Evolutionary conservation across 2,888 invertebrate species (phyloP).

Genomic region (Chrysolina americana): DNA sequence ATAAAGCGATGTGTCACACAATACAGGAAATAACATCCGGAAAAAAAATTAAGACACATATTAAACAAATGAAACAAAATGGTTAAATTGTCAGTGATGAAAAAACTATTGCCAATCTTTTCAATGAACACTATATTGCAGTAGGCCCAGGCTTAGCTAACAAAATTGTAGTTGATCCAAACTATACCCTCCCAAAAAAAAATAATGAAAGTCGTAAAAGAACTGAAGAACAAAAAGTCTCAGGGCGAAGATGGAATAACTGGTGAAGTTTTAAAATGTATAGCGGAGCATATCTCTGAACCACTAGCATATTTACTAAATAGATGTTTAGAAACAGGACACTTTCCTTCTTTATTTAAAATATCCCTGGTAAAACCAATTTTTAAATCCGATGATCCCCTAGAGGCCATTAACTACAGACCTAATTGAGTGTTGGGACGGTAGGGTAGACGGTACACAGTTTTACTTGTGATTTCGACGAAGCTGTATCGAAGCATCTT

Average conservation of each 20-base stretch:
- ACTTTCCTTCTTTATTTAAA: conserved; percentile 24
- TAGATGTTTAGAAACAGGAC: conserved; percentile 15
- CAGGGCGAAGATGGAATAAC: conserved; percentile 17
- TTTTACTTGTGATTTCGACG: no score
- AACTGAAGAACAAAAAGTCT: conserved; percentile 25
- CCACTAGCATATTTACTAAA: conserved; percentile 5
- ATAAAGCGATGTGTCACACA: no score
- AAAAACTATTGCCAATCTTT: no score
- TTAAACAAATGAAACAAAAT: no score
- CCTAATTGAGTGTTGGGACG: no score
- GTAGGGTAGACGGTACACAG: no score
- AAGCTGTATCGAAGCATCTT: no score
- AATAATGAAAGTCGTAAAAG: conserved; percentile 20
- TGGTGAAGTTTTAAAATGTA: conserved; percentile 7
- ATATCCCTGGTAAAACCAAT: conserved; percentile 21
- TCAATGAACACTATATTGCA: no score
- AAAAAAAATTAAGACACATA: no score
- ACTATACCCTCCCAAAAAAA: neutral
- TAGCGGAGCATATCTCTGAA: no score
- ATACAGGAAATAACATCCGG: no score
- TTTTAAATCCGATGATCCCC: conserved; percentile 21
- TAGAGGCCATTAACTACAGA: conserved; percentile 20
- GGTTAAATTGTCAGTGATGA: no score
- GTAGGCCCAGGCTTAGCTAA: neutral
- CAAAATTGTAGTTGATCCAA: neutral